Percentiles rank a stretch among this genome's conserved stretches.
These are phyloP conservation scores for Mya arenaria DNA, from an alignment of 1,140 invertebrate genomes.

Conservation along the genomic window DNA sequence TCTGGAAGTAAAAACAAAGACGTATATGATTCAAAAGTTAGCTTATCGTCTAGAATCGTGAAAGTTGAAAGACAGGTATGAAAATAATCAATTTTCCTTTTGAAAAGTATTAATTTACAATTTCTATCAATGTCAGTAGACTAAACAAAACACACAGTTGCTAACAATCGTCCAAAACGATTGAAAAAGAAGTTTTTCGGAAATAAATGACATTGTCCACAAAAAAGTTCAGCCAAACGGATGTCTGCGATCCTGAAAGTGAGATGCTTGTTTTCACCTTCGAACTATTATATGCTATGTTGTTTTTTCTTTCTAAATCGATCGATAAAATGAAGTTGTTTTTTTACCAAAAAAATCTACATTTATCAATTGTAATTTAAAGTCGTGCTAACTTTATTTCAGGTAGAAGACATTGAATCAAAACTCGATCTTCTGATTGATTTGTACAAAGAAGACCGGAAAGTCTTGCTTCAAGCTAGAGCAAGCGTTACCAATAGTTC, in stretches of 20 bases:
- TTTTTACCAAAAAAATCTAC: background rate
- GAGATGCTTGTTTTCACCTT: too few species aligned
- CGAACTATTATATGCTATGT: too few species aligned
- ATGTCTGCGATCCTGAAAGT: too few species aligned
- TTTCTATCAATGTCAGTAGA: too few species aligned
- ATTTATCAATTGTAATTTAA: background rate
- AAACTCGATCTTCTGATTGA: constrained; percentile 97
- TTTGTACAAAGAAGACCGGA: constrained; percentile 94
- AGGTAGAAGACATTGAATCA: constrained; percentile 95
- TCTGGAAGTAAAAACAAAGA: constrained; percentile 96
- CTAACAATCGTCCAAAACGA: too few species aligned
- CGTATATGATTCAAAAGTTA: constrained; percentile 96
- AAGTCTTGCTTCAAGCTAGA: constrained; percentile 64
- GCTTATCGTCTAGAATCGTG: constrained; percentile 94
- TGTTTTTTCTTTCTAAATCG: background rate
- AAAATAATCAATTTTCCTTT: too few species aligned
- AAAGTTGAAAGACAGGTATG: constrained; percentile 96
- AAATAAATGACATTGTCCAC: too few species aligned
- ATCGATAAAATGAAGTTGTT: background rate
- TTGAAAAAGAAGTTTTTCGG: too few species aligned
- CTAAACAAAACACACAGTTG: too few species aligned
- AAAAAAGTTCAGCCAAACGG: too few species aligned
- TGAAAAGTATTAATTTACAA: too few species aligned
- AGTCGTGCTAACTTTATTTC: constrained; percentile 37
- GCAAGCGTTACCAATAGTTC: constrained; percentile 42